Conservation (phyloP, 2,797 vertebrate species). For the Smutsia temminckii region DNA sequence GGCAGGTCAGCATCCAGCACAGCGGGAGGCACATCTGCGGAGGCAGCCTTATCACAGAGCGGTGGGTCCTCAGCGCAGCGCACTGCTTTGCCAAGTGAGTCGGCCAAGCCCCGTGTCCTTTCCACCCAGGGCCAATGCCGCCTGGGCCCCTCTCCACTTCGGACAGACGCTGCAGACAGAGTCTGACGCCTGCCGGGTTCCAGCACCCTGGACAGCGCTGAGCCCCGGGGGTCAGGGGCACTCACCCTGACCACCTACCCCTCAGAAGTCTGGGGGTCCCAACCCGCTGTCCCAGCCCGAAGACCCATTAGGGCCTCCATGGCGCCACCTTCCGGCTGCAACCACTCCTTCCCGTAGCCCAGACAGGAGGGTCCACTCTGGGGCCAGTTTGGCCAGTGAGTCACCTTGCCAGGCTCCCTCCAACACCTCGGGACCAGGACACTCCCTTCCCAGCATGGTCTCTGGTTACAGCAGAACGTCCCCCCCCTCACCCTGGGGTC, state of each 20-base stretch:
- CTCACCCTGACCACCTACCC: not conserved
- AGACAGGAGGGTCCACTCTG: no score
- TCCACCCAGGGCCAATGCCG: not conserved
- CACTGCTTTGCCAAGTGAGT: conserved; percentile 82
- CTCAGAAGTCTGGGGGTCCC: not conserved
- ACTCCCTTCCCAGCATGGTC: not conserved
- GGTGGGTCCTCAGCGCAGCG: conserved; percentile 76
- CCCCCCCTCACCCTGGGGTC: not conserved
- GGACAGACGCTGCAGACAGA: not conserved
- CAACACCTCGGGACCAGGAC: not conserved
- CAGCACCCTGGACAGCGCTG: not conserved
- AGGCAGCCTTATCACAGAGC: conserved; percentile 85
- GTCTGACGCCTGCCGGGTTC: not conserved
- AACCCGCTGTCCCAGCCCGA: not conserved
- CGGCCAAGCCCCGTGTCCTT: fast-evolving
- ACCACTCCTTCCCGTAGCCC: not conserved
- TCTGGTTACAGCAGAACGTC: not conserved
- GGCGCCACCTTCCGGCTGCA: not conserved
- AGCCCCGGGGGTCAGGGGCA: no score
- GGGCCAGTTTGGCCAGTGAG: not conserved
- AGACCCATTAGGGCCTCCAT: not conserved
- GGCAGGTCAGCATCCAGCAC: conserved; percentile 81
- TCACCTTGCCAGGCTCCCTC: not conserved
- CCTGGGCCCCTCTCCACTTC: not conserved
- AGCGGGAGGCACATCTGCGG: conserved; percentile 79